A percentile compares a stretch with the other conserved stretches of the same genome.
These are phyloP conservation scores for Galaxias olidus DNA, from an alignment of 2,797 vertebrate species.

Conservation along the genomic window DNA sequence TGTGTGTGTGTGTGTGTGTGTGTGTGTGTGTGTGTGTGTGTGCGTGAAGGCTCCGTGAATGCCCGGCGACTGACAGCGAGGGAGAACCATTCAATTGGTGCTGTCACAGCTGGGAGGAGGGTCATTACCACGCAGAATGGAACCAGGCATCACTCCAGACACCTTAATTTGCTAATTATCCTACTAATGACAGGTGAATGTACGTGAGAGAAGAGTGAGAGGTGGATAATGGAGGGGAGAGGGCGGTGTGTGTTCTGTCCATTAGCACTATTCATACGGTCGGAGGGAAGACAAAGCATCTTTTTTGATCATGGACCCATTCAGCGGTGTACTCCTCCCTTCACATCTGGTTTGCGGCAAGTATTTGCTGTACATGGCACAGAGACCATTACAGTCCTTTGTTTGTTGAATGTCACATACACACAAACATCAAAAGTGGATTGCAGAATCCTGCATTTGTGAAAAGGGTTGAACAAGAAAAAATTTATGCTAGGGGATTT, in stretches of 20 bases:
- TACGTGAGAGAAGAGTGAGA: slow-evolving; percentile 26
- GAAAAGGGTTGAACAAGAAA: neutral
- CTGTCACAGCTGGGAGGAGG: slow-evolving; percentile 39
- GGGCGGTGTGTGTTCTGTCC: neutral
- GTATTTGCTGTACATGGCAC: slow-evolving; percentile 22
- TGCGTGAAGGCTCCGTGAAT: neutral
- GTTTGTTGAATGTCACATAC: slow-evolving; percentile 36
- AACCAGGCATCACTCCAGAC: slow-evolving; percentile 43
- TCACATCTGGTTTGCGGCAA: slow-evolving; percentile 40
- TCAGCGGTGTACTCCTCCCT: neutral
- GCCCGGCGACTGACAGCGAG: slow-evolving; percentile 7
- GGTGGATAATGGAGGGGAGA: slow-evolving; percentile 2
- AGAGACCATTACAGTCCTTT: slow-evolving; percentile 27
- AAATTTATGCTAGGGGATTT: too few relatives aligned
- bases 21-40: too few relatives aligned
- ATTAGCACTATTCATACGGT: neutral
- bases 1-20: too few relatives aligned
- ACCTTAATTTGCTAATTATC: slow-evolving; percentile 53
- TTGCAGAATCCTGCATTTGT: slow-evolving; percentile 16
- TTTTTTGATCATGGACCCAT: slow-evolving; percentile 3
- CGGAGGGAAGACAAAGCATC: neutral
- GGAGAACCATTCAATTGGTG: slow-evolving; percentile 30
- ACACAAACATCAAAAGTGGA: slow-evolving; percentile 30
- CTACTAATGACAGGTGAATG: slow-evolving; percentile 47
- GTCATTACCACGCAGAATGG: slow-evolving; percentile 50